These are phyloP conservation scores for Calypte anna DNA, from an alignment of 2,113 vertebrate genomes.

Conservation along the genomic window DNA sequence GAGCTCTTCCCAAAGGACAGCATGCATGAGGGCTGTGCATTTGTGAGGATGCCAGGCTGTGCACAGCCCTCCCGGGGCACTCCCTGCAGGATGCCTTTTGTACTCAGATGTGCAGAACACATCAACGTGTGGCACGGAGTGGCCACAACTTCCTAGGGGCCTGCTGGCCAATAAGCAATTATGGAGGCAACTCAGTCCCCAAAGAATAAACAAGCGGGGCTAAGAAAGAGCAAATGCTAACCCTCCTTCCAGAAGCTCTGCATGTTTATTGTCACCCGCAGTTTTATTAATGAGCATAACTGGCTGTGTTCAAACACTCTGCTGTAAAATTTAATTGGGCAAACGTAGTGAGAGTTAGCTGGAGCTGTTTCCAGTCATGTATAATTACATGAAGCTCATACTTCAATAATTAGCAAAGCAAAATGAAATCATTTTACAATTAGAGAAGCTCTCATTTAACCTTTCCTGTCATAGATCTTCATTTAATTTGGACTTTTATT, in stretches of 20 bases:
- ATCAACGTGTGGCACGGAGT: not conserved
- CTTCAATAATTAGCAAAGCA: constrained; percentile 39
- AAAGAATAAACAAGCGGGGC: not conserved
- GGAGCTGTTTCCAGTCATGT: constrained; percentile 29
- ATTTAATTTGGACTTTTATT: constrained; percentile 27
- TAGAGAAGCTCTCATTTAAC: constrained; percentile 40
- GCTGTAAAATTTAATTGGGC: constrained; percentile 18
- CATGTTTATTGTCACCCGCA: not conserved
- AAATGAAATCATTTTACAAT: constrained; percentile 53
- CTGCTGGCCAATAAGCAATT: accelerated
- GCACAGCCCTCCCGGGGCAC: not conserved
- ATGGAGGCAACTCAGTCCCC: not conserved
- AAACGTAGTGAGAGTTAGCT: not conserved
- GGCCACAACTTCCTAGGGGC: accelerated
- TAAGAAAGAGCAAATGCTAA: not conserved
- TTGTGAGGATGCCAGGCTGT: not conserved
- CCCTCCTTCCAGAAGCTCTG: not conserved
- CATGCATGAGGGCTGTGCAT: accelerated
- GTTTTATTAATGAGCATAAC: not conserved
- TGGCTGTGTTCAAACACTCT: constrained; percentile 9
- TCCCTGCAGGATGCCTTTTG: not conserved
- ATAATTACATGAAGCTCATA: constrained; percentile 44
- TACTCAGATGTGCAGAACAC: not conserved
- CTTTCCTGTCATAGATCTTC: not conserved
- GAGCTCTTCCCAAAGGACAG: not conserved